These are phyloP conservation scores for Eupelmus urozonus DNA, from an alignment of 2,888 invertebrate genomes.

Conservation along the genomic window DNA sequence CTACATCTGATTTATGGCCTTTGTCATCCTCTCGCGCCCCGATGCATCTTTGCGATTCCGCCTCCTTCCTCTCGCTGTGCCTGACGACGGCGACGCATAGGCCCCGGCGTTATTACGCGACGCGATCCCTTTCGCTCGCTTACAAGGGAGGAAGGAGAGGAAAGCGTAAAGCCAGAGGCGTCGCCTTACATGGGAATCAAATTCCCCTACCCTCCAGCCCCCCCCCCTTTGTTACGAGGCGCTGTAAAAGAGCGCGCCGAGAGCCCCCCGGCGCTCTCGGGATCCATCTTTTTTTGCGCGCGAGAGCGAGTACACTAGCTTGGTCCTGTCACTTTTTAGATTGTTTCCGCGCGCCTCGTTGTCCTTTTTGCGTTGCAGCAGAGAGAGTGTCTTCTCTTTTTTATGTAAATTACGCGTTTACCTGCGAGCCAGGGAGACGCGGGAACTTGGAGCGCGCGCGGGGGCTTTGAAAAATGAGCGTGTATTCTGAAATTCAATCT, in stretches of 20 bases:
- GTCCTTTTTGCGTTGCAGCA: too few species aligned
- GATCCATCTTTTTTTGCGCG: background rate
- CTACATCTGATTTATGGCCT: slow-evolving; percentile 67
- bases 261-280: background rate
- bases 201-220: too few species aligned
- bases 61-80: background rate
- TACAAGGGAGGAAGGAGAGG: background rate
- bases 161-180: background rate
- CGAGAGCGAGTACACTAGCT: background rate
- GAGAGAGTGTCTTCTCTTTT: too few species aligned
- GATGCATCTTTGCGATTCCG: slow-evolving; percentile 55
- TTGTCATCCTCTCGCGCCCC: slow-evolving; percentile 59
- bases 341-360: too few species aligned
- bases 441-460: too few species aligned
- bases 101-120: background rate
- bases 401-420: too few species aligned
- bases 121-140: background rate
- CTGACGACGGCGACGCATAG: background rate
- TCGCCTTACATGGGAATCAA: slow-evolving; percentile 37
- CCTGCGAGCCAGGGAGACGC: too few species aligned
- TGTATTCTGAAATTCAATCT: slow-evolving; percentile 1
- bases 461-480: too few species aligned
- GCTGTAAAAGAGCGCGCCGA: slow-evolving; percentile 13
- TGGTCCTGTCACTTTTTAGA: too few species aligned
- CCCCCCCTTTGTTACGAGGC: slow-evolving; percentile 15